phyloP scores from a whole-genome alignment of 2,797 vertebrate species.

The Molossus molossus region DNA sequence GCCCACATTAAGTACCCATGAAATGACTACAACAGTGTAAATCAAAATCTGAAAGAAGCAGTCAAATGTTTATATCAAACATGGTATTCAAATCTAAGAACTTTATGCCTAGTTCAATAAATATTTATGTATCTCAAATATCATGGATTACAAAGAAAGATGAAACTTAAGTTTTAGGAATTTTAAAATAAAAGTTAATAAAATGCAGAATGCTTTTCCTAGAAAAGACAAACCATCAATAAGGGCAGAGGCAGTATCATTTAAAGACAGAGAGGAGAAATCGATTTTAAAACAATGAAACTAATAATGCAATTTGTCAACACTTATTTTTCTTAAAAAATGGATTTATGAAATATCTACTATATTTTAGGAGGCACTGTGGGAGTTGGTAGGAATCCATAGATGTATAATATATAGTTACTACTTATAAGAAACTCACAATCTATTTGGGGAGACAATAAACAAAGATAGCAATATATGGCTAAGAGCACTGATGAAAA shows the following conservation, averaged over 20 bases:
- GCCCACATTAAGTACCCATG: slow-evolving; percentile 45
- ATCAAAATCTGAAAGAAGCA: slow-evolving; percentile 65
- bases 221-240: slow-evolving; percentile 65
- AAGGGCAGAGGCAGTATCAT: slow-evolving; percentile 20
- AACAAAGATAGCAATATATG: background rate
- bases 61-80: slow-evolving; percentile 62
- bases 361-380: slow-evolving; percentile 43
- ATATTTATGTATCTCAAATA: slow-evolving; percentile 55
- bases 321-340: slow-evolving; percentile 53
- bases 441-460: slow-evolving; percentile 51
- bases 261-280: slow-evolving; percentile 55
- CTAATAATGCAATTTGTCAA: slow-evolving; percentile 53
- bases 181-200: slow-evolving; percentile 66
- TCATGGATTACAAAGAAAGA: slow-evolving; percentile 24
- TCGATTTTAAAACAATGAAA: slow-evolving; percentile 65
- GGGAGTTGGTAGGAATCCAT: background rate
- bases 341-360: slow-evolving; percentile 24
- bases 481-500: background rate
- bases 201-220: slow-evolving; percentile 23
- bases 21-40: slow-evolving; percentile 56
- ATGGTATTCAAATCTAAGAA: slow-evolving; percentile 64
- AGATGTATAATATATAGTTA: background rate
- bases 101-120: slow-evolving; percentile 65
- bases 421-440: background rate
- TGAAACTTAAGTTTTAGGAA: slow-evolving; percentile 24